A percentile compares a stretch with the other conserved stretches of the same genome.
Conservation (phyloP, 2,888 invertebrate species). For the Philhelius pedissequus region DNA sequence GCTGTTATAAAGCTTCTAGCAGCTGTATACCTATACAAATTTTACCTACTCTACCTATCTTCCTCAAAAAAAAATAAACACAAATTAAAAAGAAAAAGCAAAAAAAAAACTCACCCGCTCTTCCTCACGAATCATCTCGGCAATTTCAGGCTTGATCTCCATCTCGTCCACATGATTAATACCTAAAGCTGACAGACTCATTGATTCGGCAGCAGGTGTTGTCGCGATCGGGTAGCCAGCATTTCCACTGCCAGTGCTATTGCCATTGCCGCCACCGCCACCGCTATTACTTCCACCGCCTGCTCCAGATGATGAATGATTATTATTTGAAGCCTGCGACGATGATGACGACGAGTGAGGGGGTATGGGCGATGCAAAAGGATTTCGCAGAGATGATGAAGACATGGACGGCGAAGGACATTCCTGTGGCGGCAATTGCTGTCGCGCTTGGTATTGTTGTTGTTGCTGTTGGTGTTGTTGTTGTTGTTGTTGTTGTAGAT, state of each 20-base stretch:
- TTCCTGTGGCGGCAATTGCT: constrained; percentile 48
- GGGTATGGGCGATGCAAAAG: constrained; percentile 77
- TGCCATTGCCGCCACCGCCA: constrained; percentile 72
- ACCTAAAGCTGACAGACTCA: constrained; percentile 67
- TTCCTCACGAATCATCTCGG: constrained; percentile 97
- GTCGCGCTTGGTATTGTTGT: constrained; percentile 60
- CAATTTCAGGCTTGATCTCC: constrained; percentile 96
- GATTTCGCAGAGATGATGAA: constrained; percentile 75
- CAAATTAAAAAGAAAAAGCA: not conserved
- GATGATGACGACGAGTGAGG: constrained; percentile 69
- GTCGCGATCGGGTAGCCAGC: constrained; percentile 63
- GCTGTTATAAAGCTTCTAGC: too few species aligned
- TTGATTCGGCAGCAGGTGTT: constrained; percentile 52
- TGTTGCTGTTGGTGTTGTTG: constrained; percentile 43
- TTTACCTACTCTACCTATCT: too few species aligned
- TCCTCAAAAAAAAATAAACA: too few species aligned
- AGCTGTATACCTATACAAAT: too few species aligned
- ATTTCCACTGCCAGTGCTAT: constrained; percentile 66
- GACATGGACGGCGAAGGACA: constrained; percentile 66
- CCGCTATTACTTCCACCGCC: constrained; percentile 74
- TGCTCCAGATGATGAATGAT: constrained; percentile 70
- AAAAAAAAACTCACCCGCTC: constrained; percentile 88
- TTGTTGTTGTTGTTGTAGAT: constrained; percentile 26
- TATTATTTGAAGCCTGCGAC: constrained; percentile 48
- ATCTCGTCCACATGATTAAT: constrained; percentile 85